Conservation (phyloP, 1,140 invertebrate species). For the Listronotus bonariensis region DNA sequence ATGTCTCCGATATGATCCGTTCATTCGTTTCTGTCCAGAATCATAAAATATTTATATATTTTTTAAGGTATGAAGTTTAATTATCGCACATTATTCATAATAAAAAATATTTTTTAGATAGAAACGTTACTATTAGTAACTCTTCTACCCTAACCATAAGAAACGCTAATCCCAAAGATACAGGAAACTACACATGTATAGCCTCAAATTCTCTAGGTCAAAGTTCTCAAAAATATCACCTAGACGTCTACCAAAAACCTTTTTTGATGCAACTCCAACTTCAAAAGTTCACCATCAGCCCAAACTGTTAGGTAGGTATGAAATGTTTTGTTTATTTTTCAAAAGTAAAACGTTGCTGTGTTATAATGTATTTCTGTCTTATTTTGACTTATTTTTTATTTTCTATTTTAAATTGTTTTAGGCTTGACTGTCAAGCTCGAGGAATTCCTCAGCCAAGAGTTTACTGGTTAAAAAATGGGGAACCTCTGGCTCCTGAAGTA, state of each 20-base stretch:
- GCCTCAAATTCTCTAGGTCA: slow-evolving; percentile 65
- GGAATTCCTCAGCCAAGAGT: slow-evolving; percentile 68
- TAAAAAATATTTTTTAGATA: slow-evolving; percentile 37
- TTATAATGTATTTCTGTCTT: too few relatives aligned
- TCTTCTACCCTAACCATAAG: slow-evolving; percentile 41
- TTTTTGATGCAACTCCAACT: slow-evolving; percentile 45
- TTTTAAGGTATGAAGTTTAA: too few relatives aligned
- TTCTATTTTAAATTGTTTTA: neutral
- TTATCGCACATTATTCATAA: too few relatives aligned
- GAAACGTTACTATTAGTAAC: slow-evolving; percentile 43
- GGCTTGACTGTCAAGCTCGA: slow-evolving; percentile 69
- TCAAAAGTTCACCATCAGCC: slow-evolving; percentile 62
- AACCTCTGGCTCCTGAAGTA: slow-evolving; percentile 63
- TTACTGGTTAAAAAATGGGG: slow-evolving; percentile 74
- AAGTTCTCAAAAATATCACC: slow-evolving; percentile 23
- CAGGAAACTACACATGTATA: slow-evolving; percentile 76
- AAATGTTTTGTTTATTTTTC: neutral
- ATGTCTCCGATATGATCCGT: too few relatives aligned
- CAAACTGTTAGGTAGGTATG: slow-evolving; percentile 62
- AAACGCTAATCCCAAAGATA: slow-evolving; percentile 53
- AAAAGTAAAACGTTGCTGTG: neutral
- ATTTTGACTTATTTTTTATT: too few relatives aligned
- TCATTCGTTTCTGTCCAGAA: too few relatives aligned
- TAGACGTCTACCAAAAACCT: slow-evolving; percentile 44
- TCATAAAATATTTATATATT: too few relatives aligned